Conservation (phyloP, 2,113 vertebrate species). For the Holacanthus passer region DNA sequence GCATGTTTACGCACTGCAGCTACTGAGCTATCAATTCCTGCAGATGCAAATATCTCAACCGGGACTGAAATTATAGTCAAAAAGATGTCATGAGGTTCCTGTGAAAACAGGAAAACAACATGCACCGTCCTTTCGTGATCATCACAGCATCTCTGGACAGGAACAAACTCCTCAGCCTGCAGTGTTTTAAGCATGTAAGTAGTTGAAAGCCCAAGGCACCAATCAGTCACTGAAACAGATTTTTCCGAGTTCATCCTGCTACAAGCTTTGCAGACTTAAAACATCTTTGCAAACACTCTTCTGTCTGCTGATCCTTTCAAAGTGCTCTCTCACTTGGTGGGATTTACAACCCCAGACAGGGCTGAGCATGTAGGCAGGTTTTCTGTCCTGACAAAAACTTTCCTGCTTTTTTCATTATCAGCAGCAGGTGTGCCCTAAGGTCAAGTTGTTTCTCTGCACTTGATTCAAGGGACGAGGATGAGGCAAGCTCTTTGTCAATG, state of each 20-base stretch:
- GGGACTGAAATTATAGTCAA: not conserved
- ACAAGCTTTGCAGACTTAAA: conserved; percentile 10
- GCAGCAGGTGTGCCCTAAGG: conserved; percentile 55
- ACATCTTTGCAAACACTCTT: conserved; percentile 47
- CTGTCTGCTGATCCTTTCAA: conserved; percentile 6
- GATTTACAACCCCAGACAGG: conserved; percentile 50
- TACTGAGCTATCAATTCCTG: not conserved
- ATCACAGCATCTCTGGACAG: not conserved
- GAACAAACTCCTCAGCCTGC: not conserved
- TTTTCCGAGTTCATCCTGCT: not conserved
- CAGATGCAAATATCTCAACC: not conserved
- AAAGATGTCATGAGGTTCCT: not conserved
- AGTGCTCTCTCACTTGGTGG: conserved; percentile 5
- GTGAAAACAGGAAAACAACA: not conserved
- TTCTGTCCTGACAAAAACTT: conserved; percentile 30
- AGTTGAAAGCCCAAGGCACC: conserved; percentile 36
- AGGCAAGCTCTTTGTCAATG: conserved; percentile 49
- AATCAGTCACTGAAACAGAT: conserved; percentile 33
- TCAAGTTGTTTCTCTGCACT: conserved; percentile 30
- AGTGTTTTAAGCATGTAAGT: conserved; percentile 26
- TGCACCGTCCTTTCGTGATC: not conserved
- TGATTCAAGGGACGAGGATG: conserved; percentile 30
- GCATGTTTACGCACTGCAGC: not conserved
- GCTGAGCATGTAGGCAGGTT: conserved; percentile 14
- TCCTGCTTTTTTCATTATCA: conserved; percentile 46